Evolutionary conservation across 1,140 invertebrate species (phyloP).

Genomic region (Leptinotarsa texana): DNA sequence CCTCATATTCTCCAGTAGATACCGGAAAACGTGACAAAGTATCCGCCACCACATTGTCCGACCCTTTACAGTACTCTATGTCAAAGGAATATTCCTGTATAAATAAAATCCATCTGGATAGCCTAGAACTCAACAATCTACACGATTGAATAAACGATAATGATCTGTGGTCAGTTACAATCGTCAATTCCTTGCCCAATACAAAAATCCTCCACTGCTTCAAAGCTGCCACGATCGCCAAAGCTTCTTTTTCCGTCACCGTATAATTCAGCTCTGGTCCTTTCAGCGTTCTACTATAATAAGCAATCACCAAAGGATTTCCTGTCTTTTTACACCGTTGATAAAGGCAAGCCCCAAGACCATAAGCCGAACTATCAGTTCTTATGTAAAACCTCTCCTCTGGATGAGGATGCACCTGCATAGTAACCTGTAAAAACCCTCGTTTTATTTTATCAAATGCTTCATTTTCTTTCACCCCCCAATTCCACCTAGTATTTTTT

Average conservation of each 20-base stretch:
- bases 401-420: not conserved
- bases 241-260: not conserved
- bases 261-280: not conserved
- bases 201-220: not conserved
- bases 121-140: not conserved
- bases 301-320: not conserved
- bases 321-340: not conserved
- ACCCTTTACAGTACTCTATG: constrained; percentile 17
- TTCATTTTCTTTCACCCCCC: not conserved
- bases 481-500: not conserved
- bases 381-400: constrained; percentile 1
- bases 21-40: constrained; percentile 11
- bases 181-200: not conserved
- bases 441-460: not conserved
- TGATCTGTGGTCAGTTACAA: not conserved
- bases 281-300: not conserved
- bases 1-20: constrained; percentile 6
- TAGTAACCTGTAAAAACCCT: not conserved
- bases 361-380: constrained; percentile 8
- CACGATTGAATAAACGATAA: not conserved
- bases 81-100: constrained; percentile 19
- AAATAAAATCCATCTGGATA: not conserved
- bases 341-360: constrained; percentile 8
- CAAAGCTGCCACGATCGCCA: not conserved
- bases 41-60: constrained; percentile 21